phyloP scores from a whole-genome alignment of 1,140 invertebrate species.

The Homalodisca vitripennis region DNA sequence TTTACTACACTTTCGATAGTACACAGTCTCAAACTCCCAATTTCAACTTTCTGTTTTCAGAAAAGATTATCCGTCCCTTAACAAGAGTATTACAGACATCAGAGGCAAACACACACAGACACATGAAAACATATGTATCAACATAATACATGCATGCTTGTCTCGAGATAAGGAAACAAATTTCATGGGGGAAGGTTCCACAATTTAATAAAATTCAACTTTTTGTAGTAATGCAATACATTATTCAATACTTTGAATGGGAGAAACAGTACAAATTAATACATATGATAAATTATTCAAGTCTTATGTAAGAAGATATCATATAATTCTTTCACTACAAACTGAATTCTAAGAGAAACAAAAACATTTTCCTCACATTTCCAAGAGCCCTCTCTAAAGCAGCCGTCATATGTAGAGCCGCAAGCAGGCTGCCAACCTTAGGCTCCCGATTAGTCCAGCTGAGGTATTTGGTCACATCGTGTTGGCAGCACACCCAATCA shows the following conservation, averaged over 20 bases:
- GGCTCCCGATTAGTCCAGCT: neutral
- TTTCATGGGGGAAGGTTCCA: too few relatives aligned
- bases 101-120: too few relatives aligned
- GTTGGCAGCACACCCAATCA: neutral
- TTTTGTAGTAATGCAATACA: neutral
- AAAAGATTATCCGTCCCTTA: too few relatives aligned
- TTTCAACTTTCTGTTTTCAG: too few relatives aligned
- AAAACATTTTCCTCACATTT: constrained; percentile 27
- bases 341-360: neutral
- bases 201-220: neutral
- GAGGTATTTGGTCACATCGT: neutral
- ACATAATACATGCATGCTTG: too few relatives aligned
- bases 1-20: too few relatives aligned
- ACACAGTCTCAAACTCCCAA: too few relatives aligned
- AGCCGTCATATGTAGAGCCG: constrained; percentile 20
- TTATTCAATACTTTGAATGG: neutral
- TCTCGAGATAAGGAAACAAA: too few relatives aligned
- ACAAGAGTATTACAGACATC: too few relatives aligned
- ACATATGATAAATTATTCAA: neutral
- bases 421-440: neutral
- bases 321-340: neutral
- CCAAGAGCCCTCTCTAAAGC: constrained; percentile 29
- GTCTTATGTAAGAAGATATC: neutral
- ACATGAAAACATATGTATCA: too few relatives aligned
- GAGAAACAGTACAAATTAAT: neutral